Conservation (phyloP, 2,888 invertebrate genomes). For the Cataglyphis rosenhaueri region DNA sequence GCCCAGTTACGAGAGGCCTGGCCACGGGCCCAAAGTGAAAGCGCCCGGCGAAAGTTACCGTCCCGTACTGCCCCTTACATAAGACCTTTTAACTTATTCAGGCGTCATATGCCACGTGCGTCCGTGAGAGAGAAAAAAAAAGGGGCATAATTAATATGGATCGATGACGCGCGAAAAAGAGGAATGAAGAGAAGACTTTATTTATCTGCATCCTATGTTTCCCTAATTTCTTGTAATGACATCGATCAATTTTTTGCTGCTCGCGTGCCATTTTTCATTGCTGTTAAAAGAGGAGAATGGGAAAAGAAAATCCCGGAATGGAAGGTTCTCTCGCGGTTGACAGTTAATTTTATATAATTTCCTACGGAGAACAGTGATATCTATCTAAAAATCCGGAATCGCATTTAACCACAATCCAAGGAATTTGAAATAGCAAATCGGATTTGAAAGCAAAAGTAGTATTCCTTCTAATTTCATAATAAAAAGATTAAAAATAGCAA, state of each 20-base stretch:
- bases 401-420: conserved; percentile 38
- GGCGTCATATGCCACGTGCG: conserved; percentile 75
- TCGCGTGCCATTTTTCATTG: background rate
- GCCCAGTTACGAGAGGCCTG: conserved; percentile 68
- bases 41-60: conserved; percentile 84
- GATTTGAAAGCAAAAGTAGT: background rate
- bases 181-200: background rate
- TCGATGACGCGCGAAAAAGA: background rate
- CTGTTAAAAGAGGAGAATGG: conserved; percentile 5
- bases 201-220: background rate
- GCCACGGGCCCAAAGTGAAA: conserved; percentile 82
- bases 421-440: background rate
- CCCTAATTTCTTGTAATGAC: background rate
- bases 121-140: background rate
- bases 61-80: conserved; percentile 80
- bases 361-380: conserved; percentile 20
- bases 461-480: background rate
- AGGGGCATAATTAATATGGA: background rate
- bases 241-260: background rate
- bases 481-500: background rate
- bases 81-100: conserved; percentile 82
- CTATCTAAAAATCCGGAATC: conserved; percentile 32
- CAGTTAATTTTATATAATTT: conserved; percentile 48
- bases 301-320: conserved; percentile 22
- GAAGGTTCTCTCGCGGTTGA: conserved; percentile 30